Conservation (phyloP, 2,797 vertebrate genomes). For the Cyclura pinguis region DNA sequence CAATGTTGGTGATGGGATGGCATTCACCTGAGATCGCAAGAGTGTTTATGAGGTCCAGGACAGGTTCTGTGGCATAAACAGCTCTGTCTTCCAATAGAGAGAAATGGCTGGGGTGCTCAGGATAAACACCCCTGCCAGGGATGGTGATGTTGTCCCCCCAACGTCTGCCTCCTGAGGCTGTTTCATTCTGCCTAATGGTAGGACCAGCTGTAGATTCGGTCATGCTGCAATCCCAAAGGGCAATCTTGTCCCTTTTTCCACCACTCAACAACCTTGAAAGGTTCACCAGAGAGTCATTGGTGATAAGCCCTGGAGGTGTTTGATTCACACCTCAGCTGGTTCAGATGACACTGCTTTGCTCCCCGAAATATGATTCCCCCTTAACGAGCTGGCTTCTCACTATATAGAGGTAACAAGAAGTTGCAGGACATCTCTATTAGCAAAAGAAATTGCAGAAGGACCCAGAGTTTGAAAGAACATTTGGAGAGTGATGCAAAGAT, state of each 20-base stretch:
- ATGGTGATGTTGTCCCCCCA: neutral
- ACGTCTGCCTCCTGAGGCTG: neutral
- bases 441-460: slow-evolving; percentile 33
- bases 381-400: neutral
- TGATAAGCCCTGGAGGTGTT: neutral
- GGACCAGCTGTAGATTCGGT: neutral
- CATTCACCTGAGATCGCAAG: too few species aligned
- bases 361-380: slow-evolving; percentile 11
- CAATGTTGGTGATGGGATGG: too few species aligned
- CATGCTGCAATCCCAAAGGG: neutral
- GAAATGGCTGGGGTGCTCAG: neutral
- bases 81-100: too few species aligned
- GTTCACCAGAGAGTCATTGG: neutral
- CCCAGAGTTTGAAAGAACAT: slow-evolving; percentile 34
- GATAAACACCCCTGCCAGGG: neutral
- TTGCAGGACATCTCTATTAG: slow-evolving; percentile 8
- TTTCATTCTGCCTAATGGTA: neutral
- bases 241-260: neutral
- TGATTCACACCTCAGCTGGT: neutral
- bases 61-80: too few species aligned
- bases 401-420: slow-evolving; percentile 22
- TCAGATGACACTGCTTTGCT: neutral
- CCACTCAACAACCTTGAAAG: neutral
- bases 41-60: too few species aligned
- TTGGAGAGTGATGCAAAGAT: slow-evolving; percentile 61